Percentiles rank a stretch among this genome's conserved stretches.
Evolutionary conservation across 1,140 invertebrate species (phyloP).

Genomic region (Aphis craccivora): DNA sequence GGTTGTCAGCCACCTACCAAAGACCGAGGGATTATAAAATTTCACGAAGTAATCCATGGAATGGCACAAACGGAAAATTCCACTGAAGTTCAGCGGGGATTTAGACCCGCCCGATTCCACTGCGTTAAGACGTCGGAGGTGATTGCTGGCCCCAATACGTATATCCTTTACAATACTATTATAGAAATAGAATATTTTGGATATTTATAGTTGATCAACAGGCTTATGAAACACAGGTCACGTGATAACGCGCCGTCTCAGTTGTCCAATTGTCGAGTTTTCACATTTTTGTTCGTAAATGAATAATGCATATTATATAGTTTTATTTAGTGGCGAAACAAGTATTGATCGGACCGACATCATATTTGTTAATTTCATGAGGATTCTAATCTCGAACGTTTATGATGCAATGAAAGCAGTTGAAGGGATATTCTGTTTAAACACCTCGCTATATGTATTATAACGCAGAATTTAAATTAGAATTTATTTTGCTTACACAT

Average conservation of each 20-base stretch:
- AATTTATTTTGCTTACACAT: too few relatives aligned
- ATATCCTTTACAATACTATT: too few relatives aligned
- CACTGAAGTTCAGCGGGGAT: background rate
- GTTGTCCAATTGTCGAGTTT: background rate
- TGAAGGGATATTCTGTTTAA: too few relatives aligned
- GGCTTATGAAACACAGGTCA: background rate
- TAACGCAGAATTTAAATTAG: too few relatives aligned
- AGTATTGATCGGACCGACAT: background rate
- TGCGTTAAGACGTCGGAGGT: background rate
- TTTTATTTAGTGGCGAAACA: background rate
- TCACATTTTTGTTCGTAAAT: background rate
- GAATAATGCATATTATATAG: background rate
- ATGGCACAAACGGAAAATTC: background rate
- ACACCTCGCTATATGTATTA: too few relatives aligned
- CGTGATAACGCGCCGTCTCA: background rate
- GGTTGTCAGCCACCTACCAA: background rate
- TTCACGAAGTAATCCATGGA: background rate
- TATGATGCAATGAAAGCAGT: too few relatives aligned
- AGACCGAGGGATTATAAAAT: background rate
- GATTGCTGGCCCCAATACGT: too few relatives aligned
- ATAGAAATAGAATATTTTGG: background rate
- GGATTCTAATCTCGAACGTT: too few relatives aligned
- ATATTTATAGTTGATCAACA: background rate
- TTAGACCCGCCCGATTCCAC: fast-evolving
- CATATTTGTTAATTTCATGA: too few relatives aligned